A percentile compares a stretch with the other conserved stretches of the same genome.
phyloP scores from a whole-genome alignment of 2,888 invertebrate genomes.

The Tenthredo scrophulariae region DNA sequence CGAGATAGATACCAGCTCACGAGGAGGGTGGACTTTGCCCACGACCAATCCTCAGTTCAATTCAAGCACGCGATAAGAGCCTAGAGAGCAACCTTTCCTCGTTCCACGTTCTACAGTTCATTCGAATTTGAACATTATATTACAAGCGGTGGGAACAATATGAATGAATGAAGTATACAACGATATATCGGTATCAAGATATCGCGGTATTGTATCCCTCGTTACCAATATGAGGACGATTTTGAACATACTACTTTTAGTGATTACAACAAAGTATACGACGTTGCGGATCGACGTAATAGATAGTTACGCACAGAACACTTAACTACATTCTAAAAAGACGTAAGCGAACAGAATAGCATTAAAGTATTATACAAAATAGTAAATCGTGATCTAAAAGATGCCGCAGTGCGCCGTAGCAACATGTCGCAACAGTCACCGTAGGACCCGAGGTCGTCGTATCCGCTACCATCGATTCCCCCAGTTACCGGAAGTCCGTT shows the following conservation, averaged over 20 bases:
- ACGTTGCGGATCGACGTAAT: neutral
- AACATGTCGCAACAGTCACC: constrained; percentile 81
- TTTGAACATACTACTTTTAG: neutral
- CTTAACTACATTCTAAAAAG: constrained; percentile 1
- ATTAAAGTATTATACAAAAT: constrained; percentile 51
- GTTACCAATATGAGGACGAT: neutral
- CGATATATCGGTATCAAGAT: neutral
- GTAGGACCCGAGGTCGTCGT: constrained; percentile 80
- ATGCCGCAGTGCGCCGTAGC: constrained; percentile 83
- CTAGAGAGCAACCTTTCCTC: neutral
- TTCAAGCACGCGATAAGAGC: constrained; percentile 23
- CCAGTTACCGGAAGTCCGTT: constrained; percentile 79
- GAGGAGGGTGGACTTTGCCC: constrained; percentile 43
- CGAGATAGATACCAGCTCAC: constrained; percentile 27
- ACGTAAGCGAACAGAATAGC: constrained; percentile 48
- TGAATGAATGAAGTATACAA: neutral
- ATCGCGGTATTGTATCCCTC: neutral
- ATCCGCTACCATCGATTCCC: constrained; percentile 82
- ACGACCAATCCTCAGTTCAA: constrained; percentile 15
- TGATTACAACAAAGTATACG: neutral
- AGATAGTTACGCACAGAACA: neutral
- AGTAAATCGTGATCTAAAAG: constrained; percentile 60
- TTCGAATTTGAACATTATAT: neutral
- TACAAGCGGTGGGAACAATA: neutral
- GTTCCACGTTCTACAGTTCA: neutral